Percentiles rank a stretch among this genome's conserved stretches.
Conservation (phyloP, 2,888 invertebrate species). For the Papilio elwesi region DNA sequence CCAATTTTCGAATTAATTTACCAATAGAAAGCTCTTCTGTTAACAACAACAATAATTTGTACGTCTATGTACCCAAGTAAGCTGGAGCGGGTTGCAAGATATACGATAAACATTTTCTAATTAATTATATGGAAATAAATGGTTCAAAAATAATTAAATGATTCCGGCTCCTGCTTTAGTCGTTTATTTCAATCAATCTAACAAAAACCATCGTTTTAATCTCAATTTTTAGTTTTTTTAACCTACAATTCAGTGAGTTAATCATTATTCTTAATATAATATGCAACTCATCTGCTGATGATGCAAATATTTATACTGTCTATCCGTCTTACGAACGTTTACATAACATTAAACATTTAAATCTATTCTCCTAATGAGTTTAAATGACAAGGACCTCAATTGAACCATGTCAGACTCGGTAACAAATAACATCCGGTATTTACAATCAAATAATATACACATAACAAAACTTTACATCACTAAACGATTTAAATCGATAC, state of each 20-base stretch:
- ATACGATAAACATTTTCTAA: no score
- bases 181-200: no score
- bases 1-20: no score
- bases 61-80: no score
- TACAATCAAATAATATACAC: neutral
- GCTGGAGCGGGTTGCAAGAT: no score
- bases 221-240: no score
- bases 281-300: constrained; percentile 3
- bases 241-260: neutral
- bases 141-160: no score
- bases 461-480: constrained; percentile 10
- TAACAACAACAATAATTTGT: no score
- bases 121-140: no score
- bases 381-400: constrained; percentile 20
- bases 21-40: no score
- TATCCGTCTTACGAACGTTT: neutral
- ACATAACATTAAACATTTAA: constrained; percentile 2
- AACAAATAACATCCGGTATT: constrained; percentile 20
- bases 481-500: constrained; percentile 10
- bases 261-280: neutral
- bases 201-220: no score
- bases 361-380: constrained; percentile 6
- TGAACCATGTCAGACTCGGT: constrained; percentile 1
- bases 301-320: neutral
- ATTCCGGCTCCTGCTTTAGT: no score